These are phyloP conservation scores for Cryptocephalus moraei DNA, from an alignment of 2,888 invertebrate genomes.

Conservation along the genomic window DNA sequence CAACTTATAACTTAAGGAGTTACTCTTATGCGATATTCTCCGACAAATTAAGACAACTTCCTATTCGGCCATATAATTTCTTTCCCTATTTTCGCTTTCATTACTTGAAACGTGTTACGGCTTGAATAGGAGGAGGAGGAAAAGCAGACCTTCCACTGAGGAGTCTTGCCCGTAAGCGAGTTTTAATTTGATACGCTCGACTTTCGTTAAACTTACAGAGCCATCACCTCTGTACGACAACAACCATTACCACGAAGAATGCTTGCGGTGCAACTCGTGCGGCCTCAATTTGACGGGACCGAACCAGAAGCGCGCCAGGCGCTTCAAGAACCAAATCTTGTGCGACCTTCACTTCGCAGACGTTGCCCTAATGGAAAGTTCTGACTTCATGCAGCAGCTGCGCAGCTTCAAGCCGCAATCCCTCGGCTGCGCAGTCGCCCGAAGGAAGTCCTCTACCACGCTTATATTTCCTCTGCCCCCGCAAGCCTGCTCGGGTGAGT, in stretches of 20 bases:
- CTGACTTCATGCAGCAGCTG: constrained; percentile 94
- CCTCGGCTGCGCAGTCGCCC: constrained; percentile 87
- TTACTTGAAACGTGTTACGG: too few species aligned
- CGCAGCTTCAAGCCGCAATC: constrained; percentile 94
- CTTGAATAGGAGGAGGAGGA: too few species aligned
- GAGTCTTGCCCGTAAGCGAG: too few species aligned
- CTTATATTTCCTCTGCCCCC: constrained; percentile 89
- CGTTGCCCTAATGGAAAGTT: constrained; percentile 94
- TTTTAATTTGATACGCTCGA: too few species aligned
- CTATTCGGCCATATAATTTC: too few species aligned
- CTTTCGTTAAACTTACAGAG: constrained; percentile 49
- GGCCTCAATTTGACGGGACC: constrained; percentile 87
- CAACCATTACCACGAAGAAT: constrained; percentile 96
- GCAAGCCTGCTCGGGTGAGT: constrained; percentile 84
- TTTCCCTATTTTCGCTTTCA: too few species aligned
- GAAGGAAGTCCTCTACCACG: constrained; percentile 88
- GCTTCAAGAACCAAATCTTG: constrained; percentile 82
- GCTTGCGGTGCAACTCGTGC: constrained; percentile 92
- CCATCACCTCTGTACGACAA: constrained; percentile 88
- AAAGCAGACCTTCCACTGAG: too few species aligned
- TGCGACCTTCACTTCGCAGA: constrained; percentile 95
- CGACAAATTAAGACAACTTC: too few species aligned
- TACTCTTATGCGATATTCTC: too few species aligned
- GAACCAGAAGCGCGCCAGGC: constrained; percentile 54
- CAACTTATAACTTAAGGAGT: too few species aligned